Base-by-base conservation (phyloP, 2,888 invertebrate species). In the Aplocera efformata region DNA sequence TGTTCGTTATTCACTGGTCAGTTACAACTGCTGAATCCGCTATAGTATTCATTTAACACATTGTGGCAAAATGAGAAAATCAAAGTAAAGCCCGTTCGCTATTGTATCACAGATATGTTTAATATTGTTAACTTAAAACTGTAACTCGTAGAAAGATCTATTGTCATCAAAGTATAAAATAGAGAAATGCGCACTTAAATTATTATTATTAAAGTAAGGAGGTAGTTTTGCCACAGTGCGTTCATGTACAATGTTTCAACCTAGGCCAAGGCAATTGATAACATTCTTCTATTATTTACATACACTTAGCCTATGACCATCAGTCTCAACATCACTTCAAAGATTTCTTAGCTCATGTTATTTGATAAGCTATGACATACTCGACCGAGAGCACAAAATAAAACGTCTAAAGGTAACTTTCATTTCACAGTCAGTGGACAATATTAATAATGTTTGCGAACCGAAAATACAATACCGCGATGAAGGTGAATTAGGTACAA, bases 241-340 rank as follows among this genome's bases (percentile, higher is more conserved):
- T 63, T 63, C 5, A 56, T 63, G 72, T 67, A 66, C 63, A 61
- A 41, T 79, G 86, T 84, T 61, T 85, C 81, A 79, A 84, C 84
- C 79, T 82, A 83, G 88, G 86, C 77, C 85, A 79, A 77, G 86
- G 86, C 86, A 64, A 69, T 72, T 67, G 76, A 80, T 72, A 79
- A 84, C 72, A 84, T 84, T 84, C 86, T 78, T 84, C 85, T 86
- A 88, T 72, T 86, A 88, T 88, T 83, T 88, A 88, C 86, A 88
- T 78, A 79, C 78, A 74, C 76, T 80, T 79, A 84, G 86, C 85
- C 88, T 79, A 79, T 80, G 85, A 79, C 88, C 86, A 52, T 88
- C 85, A 83, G 86, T 84, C 85, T 83, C 85, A 77, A 86, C 85
- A 79, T 74, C 75, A 69, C 71, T 69, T 75, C 73, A 74, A 81